Percentiles rank a stretch among this genome's conserved stretches.
Conservation (phyloP, 2,113 vertebrate species). For the Cyanistes caeruleus region DNA sequence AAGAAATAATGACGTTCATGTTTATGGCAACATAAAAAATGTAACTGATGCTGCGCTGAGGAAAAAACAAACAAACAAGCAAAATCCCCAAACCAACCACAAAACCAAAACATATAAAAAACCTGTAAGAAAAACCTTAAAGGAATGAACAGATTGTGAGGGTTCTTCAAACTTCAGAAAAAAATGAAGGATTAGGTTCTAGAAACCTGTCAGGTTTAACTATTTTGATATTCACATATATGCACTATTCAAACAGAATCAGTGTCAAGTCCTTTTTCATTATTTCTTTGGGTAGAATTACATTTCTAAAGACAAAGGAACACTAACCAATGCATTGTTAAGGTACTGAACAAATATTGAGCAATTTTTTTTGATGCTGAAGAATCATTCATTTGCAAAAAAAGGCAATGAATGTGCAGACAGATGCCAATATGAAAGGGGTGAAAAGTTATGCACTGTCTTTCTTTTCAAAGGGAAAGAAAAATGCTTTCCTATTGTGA, state of each 20-base stretch:
- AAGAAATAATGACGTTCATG: background rate
- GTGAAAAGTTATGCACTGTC: background rate
- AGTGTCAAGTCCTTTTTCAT: background rate
- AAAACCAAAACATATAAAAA: background rate
- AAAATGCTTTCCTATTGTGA: background rate
- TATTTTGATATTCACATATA: background rate
- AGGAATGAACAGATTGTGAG: background rate
- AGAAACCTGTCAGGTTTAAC: background rate
- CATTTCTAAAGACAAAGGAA: background rate
- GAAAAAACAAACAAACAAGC: background rate
- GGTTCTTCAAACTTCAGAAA: background rate
- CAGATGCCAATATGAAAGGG: background rate
- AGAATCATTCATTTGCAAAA: background rate
- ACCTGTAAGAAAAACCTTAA: background rate
- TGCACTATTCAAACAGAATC: background rate
- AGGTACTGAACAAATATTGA: background rate
- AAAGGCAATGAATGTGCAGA: background rate
- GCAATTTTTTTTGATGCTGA: background rate
- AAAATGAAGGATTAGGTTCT: background rate
- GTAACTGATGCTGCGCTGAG: background rate
- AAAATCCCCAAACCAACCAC: accelerated
- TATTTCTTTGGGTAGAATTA: background rate
- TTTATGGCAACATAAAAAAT: background rate
- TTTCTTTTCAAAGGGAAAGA: background rate
- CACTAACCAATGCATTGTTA: background rate